These are phyloP conservation scores for Trichosurus vulpecula DNA, from an alignment of 2,797 vertebrate genomes.

Conservation along the genomic window DNA sequence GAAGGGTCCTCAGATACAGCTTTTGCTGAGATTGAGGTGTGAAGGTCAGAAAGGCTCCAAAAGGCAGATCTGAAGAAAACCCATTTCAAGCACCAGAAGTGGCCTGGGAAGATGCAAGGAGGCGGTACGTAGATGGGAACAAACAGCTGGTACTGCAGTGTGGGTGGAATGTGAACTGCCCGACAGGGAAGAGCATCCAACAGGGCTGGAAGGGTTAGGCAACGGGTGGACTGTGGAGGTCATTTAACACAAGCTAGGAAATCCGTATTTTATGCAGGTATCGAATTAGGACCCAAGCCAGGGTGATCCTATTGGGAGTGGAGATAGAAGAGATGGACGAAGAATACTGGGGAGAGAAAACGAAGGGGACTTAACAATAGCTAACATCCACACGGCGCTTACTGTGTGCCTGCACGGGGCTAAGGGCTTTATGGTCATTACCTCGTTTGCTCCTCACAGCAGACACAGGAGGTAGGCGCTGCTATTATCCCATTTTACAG, in stretches of 20 bases:
- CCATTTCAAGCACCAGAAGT: no score
- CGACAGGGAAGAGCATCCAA: background rate
- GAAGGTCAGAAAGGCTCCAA: background rate
- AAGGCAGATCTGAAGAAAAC: background rate
- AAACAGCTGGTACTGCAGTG: background rate
- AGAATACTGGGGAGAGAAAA: background rate
- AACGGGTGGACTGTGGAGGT: background rate
- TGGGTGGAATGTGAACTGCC: background rate
- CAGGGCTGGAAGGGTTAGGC: no score
- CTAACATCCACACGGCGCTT: no score
- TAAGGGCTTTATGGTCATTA: rapidly evolving
- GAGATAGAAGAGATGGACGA: no score
- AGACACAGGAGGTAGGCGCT: background rate
- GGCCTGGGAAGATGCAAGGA: no score
- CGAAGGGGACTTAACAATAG: no score
- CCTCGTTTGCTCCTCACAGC: background rate
- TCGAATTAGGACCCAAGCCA: background rate
- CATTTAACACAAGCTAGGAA: background rate
- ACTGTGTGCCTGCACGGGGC: rapidly evolving
- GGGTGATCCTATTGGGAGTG: background rate
- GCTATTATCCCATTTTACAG: background rate
- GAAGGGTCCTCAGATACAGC: no score
- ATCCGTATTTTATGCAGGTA: background rate
- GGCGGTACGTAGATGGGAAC: background rate
- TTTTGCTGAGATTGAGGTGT: no score